Base-by-base conservation (phyloP, 1,140 invertebrate genomes). In the Dendroctonus valens region DNA sequence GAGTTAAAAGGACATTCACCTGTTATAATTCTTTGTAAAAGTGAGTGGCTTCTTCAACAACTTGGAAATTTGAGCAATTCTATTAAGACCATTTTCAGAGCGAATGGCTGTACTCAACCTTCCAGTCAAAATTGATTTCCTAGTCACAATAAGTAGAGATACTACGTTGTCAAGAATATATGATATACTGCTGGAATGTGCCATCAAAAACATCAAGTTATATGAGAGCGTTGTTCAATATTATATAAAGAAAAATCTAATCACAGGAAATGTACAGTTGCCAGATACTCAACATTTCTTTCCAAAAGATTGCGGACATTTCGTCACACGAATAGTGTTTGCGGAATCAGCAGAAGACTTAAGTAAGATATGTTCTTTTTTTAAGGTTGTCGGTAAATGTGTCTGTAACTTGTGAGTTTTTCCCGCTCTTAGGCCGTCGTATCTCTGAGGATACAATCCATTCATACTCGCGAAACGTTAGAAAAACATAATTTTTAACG, bases 261-360 rank as follows among this genome's bases (percentile, higher is more conserved):
- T 72, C 14, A 9, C 44, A 14, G n/a, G 11, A 26, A 67, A 41
- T 53, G 41, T 61, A 41, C 58, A 66, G 40, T 76, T 55, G 44
- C 87, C 87, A 51, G 81, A 85, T 78, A 81, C 83, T 37, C 86
- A 82, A 72, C 88, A 90, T 74, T 89, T 87, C 76, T 78, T 84
- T 67, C 85, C 85, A 3, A 73, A 77, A 62, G 81, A 85, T 63
- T 84, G 88, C 70, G 88, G 89, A 7, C 89, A 92, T 80, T 88
- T 92, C 68, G 73, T 94, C 11, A 90, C 90, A 50, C 80, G 89
- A 70, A 79, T 91, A 12, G 89, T 91, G 73, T 83, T 89, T 44
- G 81, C 80, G 14, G 80, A 83, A 53, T 78, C 83, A 26, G 86
- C 89, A 74, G 83, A 86, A 65, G 79, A 81, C 63, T 75, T 70